These are phyloP conservation scores for Mystacides longicornis DNA, from an alignment of 2,888 invertebrate species.

Conservation along the genomic window DNA sequence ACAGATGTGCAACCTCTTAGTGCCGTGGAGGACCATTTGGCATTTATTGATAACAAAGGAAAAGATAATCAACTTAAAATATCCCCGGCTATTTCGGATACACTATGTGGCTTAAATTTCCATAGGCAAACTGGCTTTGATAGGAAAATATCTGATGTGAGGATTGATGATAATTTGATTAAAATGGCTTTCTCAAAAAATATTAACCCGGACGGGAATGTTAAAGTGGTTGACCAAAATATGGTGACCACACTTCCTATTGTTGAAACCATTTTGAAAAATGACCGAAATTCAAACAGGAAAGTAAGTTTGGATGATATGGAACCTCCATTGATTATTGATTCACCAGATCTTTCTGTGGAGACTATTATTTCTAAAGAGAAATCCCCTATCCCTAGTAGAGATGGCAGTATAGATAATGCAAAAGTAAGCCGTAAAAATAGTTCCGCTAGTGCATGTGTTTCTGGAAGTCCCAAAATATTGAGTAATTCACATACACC, in stretches of 20 bases:
- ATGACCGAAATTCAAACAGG: conserved; percentile 27
- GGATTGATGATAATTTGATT: conserved; percentile 23
- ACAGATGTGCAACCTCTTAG: conserved; percentile 33
- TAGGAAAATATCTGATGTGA: conserved; percentile 22
- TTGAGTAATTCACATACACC: conserved; percentile 12
- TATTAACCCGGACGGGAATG: conserved; percentile 16
- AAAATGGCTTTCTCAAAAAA: conserved; percentile 24
- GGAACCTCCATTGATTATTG: conserved; percentile 45
- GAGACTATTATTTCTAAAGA: conserved; percentile 3
- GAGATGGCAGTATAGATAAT: conserved; percentile 18
- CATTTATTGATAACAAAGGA: conserved; percentile 35
- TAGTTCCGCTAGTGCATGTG: conserved; percentile 9
- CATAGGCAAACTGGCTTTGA: conserved; percentile 18
- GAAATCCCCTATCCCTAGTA: conserved; percentile 12
- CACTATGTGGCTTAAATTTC: conserved; percentile 10
- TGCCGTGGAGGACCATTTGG: conserved; percentile 34
- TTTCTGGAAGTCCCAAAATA: conserved; percentile 1
- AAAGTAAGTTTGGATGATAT: conserved; percentile 45
- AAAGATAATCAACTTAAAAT: conserved; percentile 31
- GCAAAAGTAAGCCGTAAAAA: conserved; percentile 14
- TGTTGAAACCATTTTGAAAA: conserved; percentile 5
- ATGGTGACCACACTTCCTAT: neutral
- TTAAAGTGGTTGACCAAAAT: neutral
- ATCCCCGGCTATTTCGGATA: conserved; percentile 16
- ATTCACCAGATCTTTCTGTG: conserved; percentile 33